Base-by-base conservation (phyloP, 2,888 invertebrate genomes). In the Lobophora halterata region DNA sequence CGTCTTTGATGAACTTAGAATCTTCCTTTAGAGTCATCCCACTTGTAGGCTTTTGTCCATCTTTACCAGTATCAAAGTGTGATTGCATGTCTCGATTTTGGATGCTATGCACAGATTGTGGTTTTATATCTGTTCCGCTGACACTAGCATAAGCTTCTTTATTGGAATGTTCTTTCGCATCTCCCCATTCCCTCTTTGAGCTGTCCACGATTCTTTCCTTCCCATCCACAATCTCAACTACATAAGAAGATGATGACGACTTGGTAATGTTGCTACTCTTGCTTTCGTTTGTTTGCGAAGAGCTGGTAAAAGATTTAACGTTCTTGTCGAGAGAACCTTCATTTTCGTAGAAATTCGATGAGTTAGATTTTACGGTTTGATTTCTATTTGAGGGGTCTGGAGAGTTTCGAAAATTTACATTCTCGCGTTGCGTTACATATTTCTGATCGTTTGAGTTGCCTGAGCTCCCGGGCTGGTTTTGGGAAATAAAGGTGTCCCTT, bases 171-270 rank as follows among this genome's bases (percentile, higher is more conserved):
- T 86, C 80, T 61, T 88, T 58, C 24, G 78, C 82, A 58, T 87
- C 86, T 26, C 89, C 90, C 71, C 89, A 87, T 68, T 91, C 90
- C 53, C 90, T 88, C 28, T 88, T 89, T 32, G 90, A 88, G 52
- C 86, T 86, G 45, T 91, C 91, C 23, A 91, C 73, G 21, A 91
- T 85, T 19, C 89, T 77, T 71, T 91, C 91, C 64, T 91, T 91
- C 1, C 91, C 91, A 58, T 91, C 90, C 10, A 91, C 89, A 48
- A 90, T 89, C 75, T 92, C 92, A 26, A 92, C 89, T 14, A 90
- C 89, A 58, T 92, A 91, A 7, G 91, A 91, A 8, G 90, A 89
- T 1, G 91, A 90, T 18, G 91, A 89, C 16, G 90, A 90, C 65
- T 91, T 91, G 28, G 87, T 81, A 2, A 87, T 75, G 38, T 87